Percentiles rank a stretch among this genome's conserved stretches.
Conservation (phyloP, 2,888 invertebrate species). For the Cristatella mucedo region DNA sequence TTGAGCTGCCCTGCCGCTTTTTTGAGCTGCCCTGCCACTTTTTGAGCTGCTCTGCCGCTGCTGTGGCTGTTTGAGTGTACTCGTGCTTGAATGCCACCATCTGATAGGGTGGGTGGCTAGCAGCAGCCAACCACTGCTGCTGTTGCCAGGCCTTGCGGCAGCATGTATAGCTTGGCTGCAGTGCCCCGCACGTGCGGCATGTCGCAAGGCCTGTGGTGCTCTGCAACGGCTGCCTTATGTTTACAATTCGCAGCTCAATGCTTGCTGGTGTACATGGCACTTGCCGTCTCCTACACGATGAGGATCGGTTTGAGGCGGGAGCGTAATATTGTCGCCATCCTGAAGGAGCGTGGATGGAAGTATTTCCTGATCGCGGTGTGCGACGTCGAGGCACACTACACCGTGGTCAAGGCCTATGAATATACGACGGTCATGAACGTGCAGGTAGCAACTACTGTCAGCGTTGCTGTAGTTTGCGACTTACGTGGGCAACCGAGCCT, state of each 20-base stretch:
- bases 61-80: too few relatives aligned
- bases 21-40: not conserved
- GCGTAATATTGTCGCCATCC: constrained; percentile 47
- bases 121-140: too few relatives aligned
- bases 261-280: constrained; percentile 58
- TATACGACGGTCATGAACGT: constrained; percentile 56
- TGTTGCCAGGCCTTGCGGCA: too few relatives aligned
- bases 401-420: constrained; percentile 63
- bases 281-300: constrained; percentile 60
- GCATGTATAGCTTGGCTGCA: too few relatives aligned
- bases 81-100: too few relatives aligned
- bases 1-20: not conserved
- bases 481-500: too few relatives aligned
- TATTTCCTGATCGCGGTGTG: constrained; percentile 58
- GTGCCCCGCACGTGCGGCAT: too few relatives aligned
- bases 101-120: too few relatives aligned
- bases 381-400: constrained; percentile 71
- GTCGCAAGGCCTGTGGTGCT: too few relatives aligned
- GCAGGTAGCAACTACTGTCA: constrained; percentile 43
- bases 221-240: too few relatives aligned
- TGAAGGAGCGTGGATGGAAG: constrained; percentile 58
- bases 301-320: constrained; percentile 50
- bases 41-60: not conserved
- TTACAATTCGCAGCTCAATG: constrained; percentile 56
- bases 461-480: too few relatives aligned